Percentiles rank a stretch among this genome's conserved stretches.
These are phyloP conservation scores for Epinephelus fuscoguttatus DNA, from an alignment of 2,113 vertebrate genomes.

Conservation along the genomic window DNA sequence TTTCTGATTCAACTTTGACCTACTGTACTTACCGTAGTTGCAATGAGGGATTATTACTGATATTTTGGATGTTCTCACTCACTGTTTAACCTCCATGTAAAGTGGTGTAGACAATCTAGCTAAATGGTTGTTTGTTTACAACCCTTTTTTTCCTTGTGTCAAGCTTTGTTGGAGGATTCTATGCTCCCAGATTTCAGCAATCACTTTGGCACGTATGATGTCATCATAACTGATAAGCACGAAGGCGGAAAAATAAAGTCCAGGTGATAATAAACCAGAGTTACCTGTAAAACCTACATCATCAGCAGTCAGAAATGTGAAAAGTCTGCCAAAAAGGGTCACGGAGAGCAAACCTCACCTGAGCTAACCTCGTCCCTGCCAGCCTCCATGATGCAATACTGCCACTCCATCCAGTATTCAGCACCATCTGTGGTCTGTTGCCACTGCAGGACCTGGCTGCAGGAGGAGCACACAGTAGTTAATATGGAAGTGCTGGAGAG, in stretches of 20 bases:
- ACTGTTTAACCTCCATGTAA: not conserved
- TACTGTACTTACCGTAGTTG: not conserved
- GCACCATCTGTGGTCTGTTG: conserved; percentile 69
- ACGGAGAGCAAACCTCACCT: conserved; percentile 43
- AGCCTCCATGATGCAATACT: conserved; percentile 56
- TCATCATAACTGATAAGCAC: not conserved
- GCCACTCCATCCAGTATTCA: conserved; percentile 74
- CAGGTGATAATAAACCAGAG: not conserved
- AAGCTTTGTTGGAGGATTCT: not conserved
- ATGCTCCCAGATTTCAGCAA: not conserved
- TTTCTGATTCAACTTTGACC: not conserved
- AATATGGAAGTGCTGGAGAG: conserved; percentile 62
- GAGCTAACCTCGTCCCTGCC: conserved; percentile 41
- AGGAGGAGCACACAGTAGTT: conserved; percentile 19
- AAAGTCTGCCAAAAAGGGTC: conserved; percentile 39
- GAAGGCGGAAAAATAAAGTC: not conserved
- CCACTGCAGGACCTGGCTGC: conserved; percentile 16
- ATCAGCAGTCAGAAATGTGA: conserved; percentile 3
- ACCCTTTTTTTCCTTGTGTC: not conserved
- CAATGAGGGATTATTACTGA: not conserved
- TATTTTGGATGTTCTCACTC: not conserved
- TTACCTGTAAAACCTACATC: not conserved
- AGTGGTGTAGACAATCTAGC: not conserved
- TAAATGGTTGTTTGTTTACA: not conserved
- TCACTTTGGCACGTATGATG: not conserved